phyloP scores from a whole-genome alignment of 2,113 vertebrate genomes.

The Indicator maculatus region DNA sequence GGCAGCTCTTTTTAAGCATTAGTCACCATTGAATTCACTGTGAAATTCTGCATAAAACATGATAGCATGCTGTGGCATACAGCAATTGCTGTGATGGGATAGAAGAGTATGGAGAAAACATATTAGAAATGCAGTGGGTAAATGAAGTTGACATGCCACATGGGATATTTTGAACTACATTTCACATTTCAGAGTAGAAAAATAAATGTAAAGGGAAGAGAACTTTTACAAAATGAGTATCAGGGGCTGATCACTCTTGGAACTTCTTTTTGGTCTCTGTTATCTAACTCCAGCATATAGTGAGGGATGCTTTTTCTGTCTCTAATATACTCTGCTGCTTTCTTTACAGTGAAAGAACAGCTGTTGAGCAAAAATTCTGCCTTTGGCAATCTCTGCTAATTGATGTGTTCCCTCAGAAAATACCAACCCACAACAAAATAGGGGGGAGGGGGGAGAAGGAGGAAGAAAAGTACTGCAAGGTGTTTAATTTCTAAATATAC shows the following conservation, averaged over 20 bases:
- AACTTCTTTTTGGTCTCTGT: slow-evolving; percentile 45
- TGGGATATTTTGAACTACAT: slow-evolving; percentile 65
- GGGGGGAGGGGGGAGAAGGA: neutral
- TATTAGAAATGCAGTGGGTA: slow-evolving; percentile 61
- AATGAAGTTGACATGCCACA: slow-evolving; percentile 64
- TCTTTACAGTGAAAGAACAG: slow-evolving; percentile 65
- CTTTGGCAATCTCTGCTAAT: slow-evolving; percentile 75
- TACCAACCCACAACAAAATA: neutral
- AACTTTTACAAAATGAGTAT: slow-evolving; percentile 49
- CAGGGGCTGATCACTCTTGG: slow-evolving; percentile 2
- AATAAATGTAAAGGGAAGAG: slow-evolving; percentile 52
- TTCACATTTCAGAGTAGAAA: slow-evolving; percentile 53
- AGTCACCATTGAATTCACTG: slow-evolving; percentile 59
- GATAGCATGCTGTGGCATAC: slow-evolving; percentile 63
- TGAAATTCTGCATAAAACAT: slow-evolving; percentile 67
- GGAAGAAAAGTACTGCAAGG: neutral
- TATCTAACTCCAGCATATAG: neutral
- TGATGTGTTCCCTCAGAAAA: slow-evolving; percentile 58
- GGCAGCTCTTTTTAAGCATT: slow-evolving; percentile 56
- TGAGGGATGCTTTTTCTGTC: neutral
- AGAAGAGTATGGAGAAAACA: slow-evolving; percentile 52
- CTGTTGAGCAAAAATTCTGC: slow-evolving; percentile 72
- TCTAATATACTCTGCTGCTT: slow-evolving; percentile 65
- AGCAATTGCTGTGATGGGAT: slow-evolving; percentile 57
- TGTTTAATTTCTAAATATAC: slow-evolving; percentile 6